Evolutionary conservation across 2,113 vertebrate species (phyloP), one percentile per base, ranked within the genome.

Genomic region (Alligator sinensis): DNA sequence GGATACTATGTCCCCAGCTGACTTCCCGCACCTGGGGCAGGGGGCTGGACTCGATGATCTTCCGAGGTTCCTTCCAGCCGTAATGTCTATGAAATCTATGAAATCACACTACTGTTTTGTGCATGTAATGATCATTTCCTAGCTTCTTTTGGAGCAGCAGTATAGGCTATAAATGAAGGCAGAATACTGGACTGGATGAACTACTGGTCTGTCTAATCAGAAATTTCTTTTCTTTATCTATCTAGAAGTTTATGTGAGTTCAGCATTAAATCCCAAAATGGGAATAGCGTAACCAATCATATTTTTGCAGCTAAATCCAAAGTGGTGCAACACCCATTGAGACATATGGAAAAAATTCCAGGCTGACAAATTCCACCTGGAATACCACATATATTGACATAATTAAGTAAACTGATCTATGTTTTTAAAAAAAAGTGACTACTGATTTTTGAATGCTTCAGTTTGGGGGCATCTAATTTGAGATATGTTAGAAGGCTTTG

Each of bases 251-350:
- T 28, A 27, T 64, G 58, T 87, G 13, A 34, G 28, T 30, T 5
- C 6, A 81, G 63, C 38, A 60, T 76, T 30, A 78, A 82, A 78
- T 2, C 21, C 82, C 86, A 62, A 70, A 66, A 55, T 28, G 82
- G 64, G 34, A 27, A 88, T 80, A 4, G 57, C 22, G 58, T 9
- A 17, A 5, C 12, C 81, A 27, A 79, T 54, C 59, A 30, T 34
- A 84, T 38, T 58, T 19, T 83, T 64, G 90, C 82, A 90, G 95
- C 30, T 80, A 83, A 90, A 81, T 84, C 60, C 8, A 89, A 83
- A 74, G 6, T 22, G 59, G 1, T 60, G 82, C 27, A 75, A 78
- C 55, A 30, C 70, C 54, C 90, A 91, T 14, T 6, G 83, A 1
- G 3, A 0, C 0, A 12, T 85, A 72, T 60, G 3, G 30, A 60